phyloP scores from a whole-genome alignment of 2,113 vertebrate genomes.

The Cryptomyrus ogoouensis region DNA sequence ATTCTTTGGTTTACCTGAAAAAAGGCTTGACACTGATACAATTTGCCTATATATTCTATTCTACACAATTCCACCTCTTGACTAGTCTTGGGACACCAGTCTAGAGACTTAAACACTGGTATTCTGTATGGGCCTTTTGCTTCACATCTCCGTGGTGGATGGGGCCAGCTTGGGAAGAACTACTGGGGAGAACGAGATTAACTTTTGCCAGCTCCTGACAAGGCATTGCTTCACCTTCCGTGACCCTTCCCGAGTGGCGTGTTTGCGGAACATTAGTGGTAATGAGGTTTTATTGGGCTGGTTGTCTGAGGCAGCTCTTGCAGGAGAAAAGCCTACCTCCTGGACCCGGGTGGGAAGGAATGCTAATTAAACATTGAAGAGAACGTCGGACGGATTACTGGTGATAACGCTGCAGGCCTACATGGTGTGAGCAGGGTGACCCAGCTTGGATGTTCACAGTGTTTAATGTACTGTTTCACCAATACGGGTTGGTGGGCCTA shows the following conservation, averaged over 20 bases:
- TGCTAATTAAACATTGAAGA: slow-evolving; percentile 64
- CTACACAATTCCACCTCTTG: background rate
- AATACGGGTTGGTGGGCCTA: background rate
- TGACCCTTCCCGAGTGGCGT: slow-evolving; percentile 62
- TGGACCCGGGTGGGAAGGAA: slow-evolving; percentile 57
- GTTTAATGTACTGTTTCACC: background rate
- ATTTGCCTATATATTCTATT: background rate
- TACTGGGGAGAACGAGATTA: slow-evolving; percentile 38
- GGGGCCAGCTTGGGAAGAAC: slow-evolving; percentile 17
- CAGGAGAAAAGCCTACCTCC: background rate
- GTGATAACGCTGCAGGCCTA: background rate
- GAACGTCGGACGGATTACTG: slow-evolving; percentile 28
- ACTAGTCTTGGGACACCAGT: background rate
- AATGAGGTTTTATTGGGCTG: slow-evolving; percentile 60
- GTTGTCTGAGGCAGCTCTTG: slow-evolving; percentile 39
- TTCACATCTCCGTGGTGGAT: slow-evolving; percentile 10
- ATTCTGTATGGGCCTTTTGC: background rate
- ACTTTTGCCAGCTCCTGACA: slow-evolving; percentile 36
- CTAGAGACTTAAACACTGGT: background rate
- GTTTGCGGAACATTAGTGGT: slow-evolving; percentile 64
- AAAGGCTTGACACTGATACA: background rate
- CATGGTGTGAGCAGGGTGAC: background rate
- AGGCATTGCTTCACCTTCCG: slow-evolving; percentile 50
- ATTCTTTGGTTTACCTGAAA: background rate
- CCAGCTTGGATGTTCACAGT: background rate